These are phyloP conservation scores for Uropetala carovei DNA, from an alignment of 2,888 invertebrate genomes.

Conservation along the genomic window DNA sequence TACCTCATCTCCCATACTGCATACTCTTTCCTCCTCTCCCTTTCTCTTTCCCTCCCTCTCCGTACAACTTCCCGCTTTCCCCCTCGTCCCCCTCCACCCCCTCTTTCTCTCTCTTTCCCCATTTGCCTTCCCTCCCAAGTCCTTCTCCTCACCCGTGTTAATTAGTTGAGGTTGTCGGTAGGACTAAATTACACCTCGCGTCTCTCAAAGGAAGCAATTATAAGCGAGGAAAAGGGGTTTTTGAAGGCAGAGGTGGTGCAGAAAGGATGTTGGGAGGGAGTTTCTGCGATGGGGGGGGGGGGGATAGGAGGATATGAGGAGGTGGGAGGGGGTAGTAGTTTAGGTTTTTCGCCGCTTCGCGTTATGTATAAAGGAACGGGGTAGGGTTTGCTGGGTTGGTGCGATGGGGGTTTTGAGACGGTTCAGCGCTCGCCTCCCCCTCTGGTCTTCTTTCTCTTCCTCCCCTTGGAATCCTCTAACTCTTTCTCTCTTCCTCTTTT, in stretches of 20 bases:
- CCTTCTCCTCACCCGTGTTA: constrained; percentile 72
- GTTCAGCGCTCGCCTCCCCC: background rate
- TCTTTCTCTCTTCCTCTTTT: background rate
- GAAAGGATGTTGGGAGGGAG: constrained; percentile 44
- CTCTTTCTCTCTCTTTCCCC: background rate
- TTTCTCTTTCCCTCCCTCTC: constrained; percentile 67
- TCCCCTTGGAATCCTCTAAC: background rate
- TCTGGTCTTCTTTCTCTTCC: background rate
- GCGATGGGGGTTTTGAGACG: background rate
- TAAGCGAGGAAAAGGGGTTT: constrained; percentile 75
- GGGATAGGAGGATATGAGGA: background rate
- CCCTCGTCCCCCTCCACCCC: background rate
- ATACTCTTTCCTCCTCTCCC: background rate
- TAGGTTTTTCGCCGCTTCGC: constrained; percentile 38
- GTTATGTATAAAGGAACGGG: background rate
- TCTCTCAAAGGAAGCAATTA: constrained; percentile 77
- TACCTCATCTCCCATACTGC: constrained; percentile 48
- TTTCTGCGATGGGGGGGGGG: background rate
- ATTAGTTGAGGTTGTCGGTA: constrained; percentile 77
- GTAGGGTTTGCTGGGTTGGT: background rate
- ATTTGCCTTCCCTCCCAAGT: background rate
- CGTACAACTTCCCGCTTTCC: constrained; percentile 70
- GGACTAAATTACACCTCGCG: constrained; percentile 76
- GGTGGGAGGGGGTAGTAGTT: constrained; percentile 10
- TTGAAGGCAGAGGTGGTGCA: constrained; percentile 71